Conservation (phyloP, 1,140 invertebrate genomes). For the Dreissena rostriformis region DNA sequence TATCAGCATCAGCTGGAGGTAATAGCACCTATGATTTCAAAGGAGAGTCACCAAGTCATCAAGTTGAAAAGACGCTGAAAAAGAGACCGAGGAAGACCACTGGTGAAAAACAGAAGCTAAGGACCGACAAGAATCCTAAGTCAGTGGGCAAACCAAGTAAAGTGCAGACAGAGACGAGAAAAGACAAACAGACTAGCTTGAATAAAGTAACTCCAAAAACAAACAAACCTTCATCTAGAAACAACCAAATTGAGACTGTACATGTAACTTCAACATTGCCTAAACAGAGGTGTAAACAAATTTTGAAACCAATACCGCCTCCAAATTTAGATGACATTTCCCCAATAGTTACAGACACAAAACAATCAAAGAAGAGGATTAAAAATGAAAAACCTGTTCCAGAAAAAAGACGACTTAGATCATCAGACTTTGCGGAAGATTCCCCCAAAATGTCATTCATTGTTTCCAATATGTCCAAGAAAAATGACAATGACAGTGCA, state of each 20-base stretch:
- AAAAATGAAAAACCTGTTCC: neutral
- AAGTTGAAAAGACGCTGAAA: too few relatives aligned
- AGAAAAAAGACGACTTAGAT: neutral
- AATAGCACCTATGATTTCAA: too few relatives aligned
- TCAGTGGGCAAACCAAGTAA: neutral
- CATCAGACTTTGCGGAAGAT: neutral
- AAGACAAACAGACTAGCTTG: neutral
- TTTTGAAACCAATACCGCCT: constrained; percentile 16
- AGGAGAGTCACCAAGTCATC: too few relatives aligned
- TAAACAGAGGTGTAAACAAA: neutral
- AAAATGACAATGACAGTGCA: constrained; percentile 30
- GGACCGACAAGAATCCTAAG: neutral
- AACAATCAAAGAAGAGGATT: neutral
- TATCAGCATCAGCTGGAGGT: too few relatives aligned
- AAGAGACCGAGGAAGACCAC: too few relatives aligned
- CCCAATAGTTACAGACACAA: constrained; percentile 10
- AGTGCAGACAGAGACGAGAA: neutral
- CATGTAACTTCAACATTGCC: neutral
- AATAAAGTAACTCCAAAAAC: neutral
- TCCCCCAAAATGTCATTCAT: neutral
- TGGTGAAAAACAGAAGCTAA: neutral
- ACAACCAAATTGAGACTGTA: neutral
- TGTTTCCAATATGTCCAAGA: neutral
- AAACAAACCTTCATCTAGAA: neutral
- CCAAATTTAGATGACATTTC: constrained; percentile 45